These are phyloP conservation scores for Lagodon rhomboides DNA, from an alignment of 2,797 vertebrate species.

Conservation along the genomic window DNA sequence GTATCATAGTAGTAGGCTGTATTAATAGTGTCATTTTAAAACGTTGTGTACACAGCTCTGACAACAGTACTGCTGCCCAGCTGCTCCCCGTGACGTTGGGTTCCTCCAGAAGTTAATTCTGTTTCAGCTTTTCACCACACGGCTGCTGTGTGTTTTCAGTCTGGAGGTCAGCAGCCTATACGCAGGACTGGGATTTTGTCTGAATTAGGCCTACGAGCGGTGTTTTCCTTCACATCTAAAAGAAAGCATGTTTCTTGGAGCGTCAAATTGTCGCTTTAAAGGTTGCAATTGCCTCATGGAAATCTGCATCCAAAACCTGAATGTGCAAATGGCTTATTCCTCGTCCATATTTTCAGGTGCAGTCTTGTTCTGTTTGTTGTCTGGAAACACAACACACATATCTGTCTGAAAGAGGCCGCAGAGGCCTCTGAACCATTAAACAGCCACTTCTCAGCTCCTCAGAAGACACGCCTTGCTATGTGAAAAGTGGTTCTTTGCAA, in stretches of 20 bases:
- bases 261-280: not conserved
- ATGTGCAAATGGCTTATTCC: not conserved
- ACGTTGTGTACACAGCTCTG: no score
- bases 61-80: no score
- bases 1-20: no score
- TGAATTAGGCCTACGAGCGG: no score
- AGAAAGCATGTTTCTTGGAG: not conserved
- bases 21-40: no score
- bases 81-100: no score
- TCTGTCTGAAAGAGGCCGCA: slow-evolving; percentile 39
- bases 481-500: slow-evolving; percentile 62
- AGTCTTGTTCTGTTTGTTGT: slow-evolving; percentile 39
- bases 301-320: not conserved
- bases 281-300: not conserved
- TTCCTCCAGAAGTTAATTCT: no score
- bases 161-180: no score
- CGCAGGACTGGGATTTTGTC: no score
- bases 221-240: not conserved
- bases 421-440: slow-evolving; percentile 32
- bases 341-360: slow-evolving; percentile 4
- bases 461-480: slow-evolving; percentile 49
- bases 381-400: slow-evolving; percentile 60
- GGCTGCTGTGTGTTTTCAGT: no score
- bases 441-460: slow-evolving; percentile 40
- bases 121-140: no score